Base-by-base conservation (phyloP, 2,888 invertebrate genomes). In the Parochlus steinenii region DNA sequence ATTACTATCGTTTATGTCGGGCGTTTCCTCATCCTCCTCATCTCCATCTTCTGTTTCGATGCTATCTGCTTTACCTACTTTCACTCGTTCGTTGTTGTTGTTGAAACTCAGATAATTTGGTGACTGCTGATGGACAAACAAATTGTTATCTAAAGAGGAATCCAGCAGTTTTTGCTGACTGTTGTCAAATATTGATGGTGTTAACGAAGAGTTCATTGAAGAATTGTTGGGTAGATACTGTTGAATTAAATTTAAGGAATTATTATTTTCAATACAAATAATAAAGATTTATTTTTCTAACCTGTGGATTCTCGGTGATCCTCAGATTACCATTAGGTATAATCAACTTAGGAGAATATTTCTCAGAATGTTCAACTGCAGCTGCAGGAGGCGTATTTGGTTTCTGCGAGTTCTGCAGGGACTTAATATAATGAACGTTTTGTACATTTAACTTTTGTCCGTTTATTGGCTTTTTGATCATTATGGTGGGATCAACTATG, bases 131-230 rank as follows among this genome's bases (percentile, higher is more conserved):
- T n/a, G n/a, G n/a, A n/a, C n/a, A n/a, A n/a, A n/a, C n/a, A n/a
- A 5, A 14, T 29, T 29, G 27, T 41, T 43, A 41, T 40, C 41
- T 42, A 42, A 39, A 35, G 30, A 39, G 30, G 37, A 27, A 38
- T 40, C 42, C 36, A 43, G 24, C 40, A 43, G 37, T 36, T 41
- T 42, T 22, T 39, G 40, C 30, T 42, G 41, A 33, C 42, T 43
- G 41, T 42, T 43, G 33, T 43, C 40, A 28, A 38, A 39, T 32
- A 38, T 34, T 27, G 42, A 41, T 32, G 43, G 25, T 3, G 22
- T 12, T 19, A 30, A 36, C 10, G 36, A 36, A 22, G 27, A 20
- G 18, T 36, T 36, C 25, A n/a, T n/a, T n/a, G n/a, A n/a, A n/a
- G n/a, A n/a, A n/a, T n/a, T n/a, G n/a, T n/a, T n/a, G n/a, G n/a